Evolutionary conservation across 2,113 vertebrate species (phyloP).

Genomic region (Syngnathus typhle): DNA sequence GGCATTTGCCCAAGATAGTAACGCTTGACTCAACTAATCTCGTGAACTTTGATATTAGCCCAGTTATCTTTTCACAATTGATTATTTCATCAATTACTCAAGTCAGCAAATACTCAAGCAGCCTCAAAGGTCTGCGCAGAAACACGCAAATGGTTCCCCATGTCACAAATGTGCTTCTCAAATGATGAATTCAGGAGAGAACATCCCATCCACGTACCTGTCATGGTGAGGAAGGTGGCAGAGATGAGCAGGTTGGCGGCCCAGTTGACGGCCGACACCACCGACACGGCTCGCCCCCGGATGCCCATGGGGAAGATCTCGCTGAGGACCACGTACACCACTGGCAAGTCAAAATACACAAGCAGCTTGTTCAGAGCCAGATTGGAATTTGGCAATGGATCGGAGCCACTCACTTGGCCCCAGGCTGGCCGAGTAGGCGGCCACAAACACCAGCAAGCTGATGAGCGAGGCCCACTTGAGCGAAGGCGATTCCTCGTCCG

Average conservation of each 20-base stretch:
- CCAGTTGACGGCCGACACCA: conserved; percentile 92
- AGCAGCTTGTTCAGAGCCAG: neutral
- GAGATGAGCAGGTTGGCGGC: conserved; percentile 91
- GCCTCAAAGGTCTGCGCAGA: too few relatives aligned
- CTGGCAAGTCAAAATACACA: conserved; percentile 56
- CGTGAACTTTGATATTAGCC: too few relatives aligned
- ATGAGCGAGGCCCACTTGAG: conserved; percentile 85
- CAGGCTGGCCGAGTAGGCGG: conserved; percentile 89
- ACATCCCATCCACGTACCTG: conserved; percentile 65
- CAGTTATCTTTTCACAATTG: too few relatives aligned
- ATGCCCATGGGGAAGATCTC: conserved; percentile 93
- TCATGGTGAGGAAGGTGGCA: conserved; percentile 89
- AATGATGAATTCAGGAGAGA: neutral
- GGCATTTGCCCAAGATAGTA: too few relatives aligned
- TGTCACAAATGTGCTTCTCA: too few relatives aligned
- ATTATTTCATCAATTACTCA: too few relatives aligned
- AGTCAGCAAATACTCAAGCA: too few relatives aligned
- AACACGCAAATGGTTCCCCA: too few relatives aligned
- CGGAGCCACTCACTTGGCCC: conserved; percentile 84
- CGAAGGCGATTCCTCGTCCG: conserved; percentile 52
- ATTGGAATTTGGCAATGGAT: neutral
- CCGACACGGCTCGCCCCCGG: conserved; percentile 85
- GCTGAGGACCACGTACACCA: conserved; percentile 90
- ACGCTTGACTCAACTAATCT: too few relatives aligned
- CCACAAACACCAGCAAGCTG: conserved; percentile 85